Evolutionary conservation across 2,888 invertebrate genomes (phyloP).

Genomic region (Harpalus rufipes): DNA sequence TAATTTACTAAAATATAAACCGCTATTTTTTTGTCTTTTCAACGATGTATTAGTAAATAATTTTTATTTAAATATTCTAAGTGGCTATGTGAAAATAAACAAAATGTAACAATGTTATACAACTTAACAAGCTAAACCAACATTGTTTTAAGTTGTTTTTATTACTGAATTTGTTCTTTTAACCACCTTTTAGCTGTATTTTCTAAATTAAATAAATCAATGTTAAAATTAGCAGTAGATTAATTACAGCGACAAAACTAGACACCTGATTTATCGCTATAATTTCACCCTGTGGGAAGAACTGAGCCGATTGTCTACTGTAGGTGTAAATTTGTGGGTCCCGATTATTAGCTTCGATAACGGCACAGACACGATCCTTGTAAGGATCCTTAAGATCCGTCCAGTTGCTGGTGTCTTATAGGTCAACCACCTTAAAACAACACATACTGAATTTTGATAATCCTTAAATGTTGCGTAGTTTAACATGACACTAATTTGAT

Average conservation of each 20-base stretch:
- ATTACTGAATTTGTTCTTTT: no score
- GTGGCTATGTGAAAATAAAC: no score
- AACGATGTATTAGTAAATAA: no score
- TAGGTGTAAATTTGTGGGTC: constrained; percentile 60
- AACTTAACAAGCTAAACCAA: no score
- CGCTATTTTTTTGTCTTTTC: no score
- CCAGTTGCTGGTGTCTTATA: constrained; percentile 28
- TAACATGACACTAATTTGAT: constrained; percentile 24
- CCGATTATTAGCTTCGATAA: constrained; percentile 21
- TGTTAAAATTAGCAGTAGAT: no score
- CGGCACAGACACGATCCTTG: constrained; percentile 15
- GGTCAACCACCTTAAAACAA: constrained; percentile 49
- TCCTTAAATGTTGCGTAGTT: constrained; percentile 31
- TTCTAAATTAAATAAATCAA: no score
- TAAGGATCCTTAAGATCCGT: constrained; percentile 33
- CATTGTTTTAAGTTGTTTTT: no score
- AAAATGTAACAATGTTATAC: no score
- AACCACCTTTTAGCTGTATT: no score
- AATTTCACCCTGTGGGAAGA: constrained; percentile 16
- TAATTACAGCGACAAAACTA: background rate
- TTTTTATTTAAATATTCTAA: no score
- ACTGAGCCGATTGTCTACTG: background rate
- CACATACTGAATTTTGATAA: constrained; percentile 27
- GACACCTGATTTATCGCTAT: constrained; percentile 5
- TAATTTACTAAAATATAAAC: no score